Evolutionary conservation across 2,113 vertebrate genomes (phyloP).

Genomic region (Tauraco erythrolophus): DNA sequence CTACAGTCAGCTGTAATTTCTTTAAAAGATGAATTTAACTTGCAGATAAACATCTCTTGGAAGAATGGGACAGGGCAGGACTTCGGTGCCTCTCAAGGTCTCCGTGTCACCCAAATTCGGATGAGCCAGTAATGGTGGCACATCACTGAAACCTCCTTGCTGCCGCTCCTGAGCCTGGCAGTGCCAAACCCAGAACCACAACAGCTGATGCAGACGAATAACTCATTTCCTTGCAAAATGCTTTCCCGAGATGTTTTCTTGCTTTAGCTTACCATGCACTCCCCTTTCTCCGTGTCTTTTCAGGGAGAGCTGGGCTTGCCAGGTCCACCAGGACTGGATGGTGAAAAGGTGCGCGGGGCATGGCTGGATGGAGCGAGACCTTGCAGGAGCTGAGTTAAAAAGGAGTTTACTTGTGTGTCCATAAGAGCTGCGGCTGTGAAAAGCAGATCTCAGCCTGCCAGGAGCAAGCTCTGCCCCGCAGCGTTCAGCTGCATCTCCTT

Average conservation of each 20-base stretch:
- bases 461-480: neutral
- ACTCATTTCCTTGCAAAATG: neutral
- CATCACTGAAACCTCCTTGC: neutral
- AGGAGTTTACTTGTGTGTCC: neutral
- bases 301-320: slow-evolving; percentile 92
- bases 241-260: neutral
- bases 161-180: neutral
- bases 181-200: neutral
- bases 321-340: slow-evolving; percentile 87
- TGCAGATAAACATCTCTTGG: neutral
- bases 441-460: neutral
- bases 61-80: neutral
- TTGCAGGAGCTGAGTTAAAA: neutral
- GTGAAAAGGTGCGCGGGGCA: slow-evolving; percentile 81
- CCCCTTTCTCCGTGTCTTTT: neutral
- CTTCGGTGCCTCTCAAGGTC: neutral
- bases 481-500: neutral
- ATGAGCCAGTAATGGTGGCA: neutral
- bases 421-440: neutral
- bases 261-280: neutral
- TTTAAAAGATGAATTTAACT: neutral
- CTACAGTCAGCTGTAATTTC: neutral
- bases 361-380: fast-evolving
- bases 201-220: neutral
- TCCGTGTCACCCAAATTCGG: neutral